These are phyloP conservation scores for Pterocles orientalis DNA, from an alignment of 2,113 vertebrate species.

Conservation along the genomic window DNA sequence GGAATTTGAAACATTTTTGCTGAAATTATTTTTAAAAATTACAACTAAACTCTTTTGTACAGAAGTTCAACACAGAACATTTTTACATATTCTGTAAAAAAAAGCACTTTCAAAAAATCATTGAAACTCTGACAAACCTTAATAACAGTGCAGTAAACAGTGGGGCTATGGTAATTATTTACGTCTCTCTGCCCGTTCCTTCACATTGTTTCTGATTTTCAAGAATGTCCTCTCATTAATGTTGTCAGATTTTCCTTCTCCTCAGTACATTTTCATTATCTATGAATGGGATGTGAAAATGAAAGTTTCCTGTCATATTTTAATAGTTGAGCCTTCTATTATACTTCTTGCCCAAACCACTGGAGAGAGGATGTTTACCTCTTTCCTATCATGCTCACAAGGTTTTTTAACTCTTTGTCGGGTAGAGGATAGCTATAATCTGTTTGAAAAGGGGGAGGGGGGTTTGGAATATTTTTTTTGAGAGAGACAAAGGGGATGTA, in stretches of 20 bases:
- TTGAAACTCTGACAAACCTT: slow-evolving; percentile 57
- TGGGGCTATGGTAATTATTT: slow-evolving; percentile 46
- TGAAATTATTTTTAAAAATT: neutral
- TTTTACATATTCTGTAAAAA: slow-evolving; percentile 14
- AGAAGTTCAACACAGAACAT: neutral
- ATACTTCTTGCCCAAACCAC: slow-evolving; percentile 10
- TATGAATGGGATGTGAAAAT: slow-evolving; percentile 29
- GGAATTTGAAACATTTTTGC: neutral
- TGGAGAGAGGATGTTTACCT: neutral
- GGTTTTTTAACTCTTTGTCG: neutral
- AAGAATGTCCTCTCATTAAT: slow-evolving; percentile 52
- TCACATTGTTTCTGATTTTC: slow-evolving; percentile 57
- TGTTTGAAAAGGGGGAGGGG: neutral
- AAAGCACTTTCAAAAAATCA: neutral
- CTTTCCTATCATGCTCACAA: neutral
- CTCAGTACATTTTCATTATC: slow-evolving; percentile 19
- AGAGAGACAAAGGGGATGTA: neutral
- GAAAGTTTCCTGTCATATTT: slow-evolving; percentile 36
- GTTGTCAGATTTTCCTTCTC: slow-evolving; percentile 34
- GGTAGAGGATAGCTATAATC: neutral
- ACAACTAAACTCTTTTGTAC: neutral
- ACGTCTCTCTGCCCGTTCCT: slow-evolving; percentile 59
- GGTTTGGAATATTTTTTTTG: neutral
- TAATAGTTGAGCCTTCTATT: slow-evolving; percentile 38
- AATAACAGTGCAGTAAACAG: slow-evolving; percentile 58